Evolutionary conservation across 2,797 vertebrate species (phyloP).

Genomic region (Cephalopachus bancanus): DNA sequence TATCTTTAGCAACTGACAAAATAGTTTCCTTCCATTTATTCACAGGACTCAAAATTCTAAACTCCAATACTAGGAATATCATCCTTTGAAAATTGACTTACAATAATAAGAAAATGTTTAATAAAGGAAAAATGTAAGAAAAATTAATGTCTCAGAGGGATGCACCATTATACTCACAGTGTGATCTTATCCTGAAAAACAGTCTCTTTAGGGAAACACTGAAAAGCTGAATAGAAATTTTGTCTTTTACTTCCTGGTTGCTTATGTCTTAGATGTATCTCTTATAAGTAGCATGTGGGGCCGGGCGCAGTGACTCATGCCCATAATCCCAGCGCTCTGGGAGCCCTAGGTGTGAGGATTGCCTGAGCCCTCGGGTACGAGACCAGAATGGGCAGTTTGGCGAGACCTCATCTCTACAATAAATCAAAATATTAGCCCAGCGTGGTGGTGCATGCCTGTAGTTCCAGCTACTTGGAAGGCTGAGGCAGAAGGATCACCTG

Average conservation of each 20-base stretch:
- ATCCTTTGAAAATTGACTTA: slow-evolving; percentile 43
- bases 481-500: too few species aligned
- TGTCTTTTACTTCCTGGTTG: slow-evolving; percentile 31
- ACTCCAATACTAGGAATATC: background rate
- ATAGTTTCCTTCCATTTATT: slow-evolving; percentile 31
- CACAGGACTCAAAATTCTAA: slow-evolving; percentile 37
- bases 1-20: slow-evolving; percentile 42
- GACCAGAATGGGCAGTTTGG: too few species aligned
- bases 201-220: background rate
- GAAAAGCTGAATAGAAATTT: slow-evolving; percentile 20
- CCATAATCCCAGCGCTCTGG: too few species aligned
- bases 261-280: background rate
- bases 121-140: too few species aligned
- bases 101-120: slow-evolving; percentile 28
- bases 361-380: too few species aligned
- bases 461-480: too few species aligned
- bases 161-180: background rate
- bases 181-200: background rate
- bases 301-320: too few species aligned
- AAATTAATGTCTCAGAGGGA: background rate
- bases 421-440: too few species aligned
- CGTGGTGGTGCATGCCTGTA: too few species aligned
- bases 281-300: background rate
- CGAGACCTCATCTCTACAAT: too few species aligned
- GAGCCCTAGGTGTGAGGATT: too few species aligned